A percentile compares a stretch with the other conserved stretches of the same genome.
Conservation (phyloP, 2,113 vertebrate species). For the Aegithalos caudatus region DNA sequence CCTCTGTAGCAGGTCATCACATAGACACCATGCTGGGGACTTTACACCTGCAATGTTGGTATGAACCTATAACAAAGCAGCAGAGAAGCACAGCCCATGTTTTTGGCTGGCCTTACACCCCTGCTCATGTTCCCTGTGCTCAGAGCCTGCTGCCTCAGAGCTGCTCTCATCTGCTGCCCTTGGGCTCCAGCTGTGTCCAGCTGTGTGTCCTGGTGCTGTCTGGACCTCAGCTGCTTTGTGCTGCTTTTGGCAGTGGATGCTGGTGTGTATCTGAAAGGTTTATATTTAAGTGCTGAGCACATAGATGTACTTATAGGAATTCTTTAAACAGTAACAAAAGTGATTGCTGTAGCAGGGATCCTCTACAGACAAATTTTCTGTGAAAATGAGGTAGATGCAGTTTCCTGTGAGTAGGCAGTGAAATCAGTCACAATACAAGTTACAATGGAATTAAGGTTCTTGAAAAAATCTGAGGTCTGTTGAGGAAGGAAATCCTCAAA, state of each 20-base stretch:
- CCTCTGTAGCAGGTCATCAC: background rate
- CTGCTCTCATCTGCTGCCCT: background rate
- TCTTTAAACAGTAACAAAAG: background rate
- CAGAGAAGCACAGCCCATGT: background rate
- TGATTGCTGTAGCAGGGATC: background rate
- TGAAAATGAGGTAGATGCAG: background rate
- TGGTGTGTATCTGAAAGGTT: background rate
- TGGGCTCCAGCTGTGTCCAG: background rate
- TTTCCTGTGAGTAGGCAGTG: background rate
- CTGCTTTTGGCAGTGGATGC: background rate
- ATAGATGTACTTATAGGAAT: background rate
- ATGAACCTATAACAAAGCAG: background rate
- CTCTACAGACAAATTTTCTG: background rate
- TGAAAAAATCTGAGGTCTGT: background rate
- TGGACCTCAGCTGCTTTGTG: background rate
- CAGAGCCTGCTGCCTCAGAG: background rate
- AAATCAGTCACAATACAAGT: background rate
- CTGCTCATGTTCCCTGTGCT: rapidly evolving
- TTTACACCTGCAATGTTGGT: rapidly evolving
- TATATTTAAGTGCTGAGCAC: background rate
- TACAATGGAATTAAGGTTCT: background rate
- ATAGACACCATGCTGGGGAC: rapidly evolving
- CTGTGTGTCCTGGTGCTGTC: background rate
- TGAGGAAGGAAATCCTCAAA: background rate
- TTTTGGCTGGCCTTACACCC: rapidly evolving